phyloP scores from a whole-genome alignment of 2,888 invertebrate species.

The Andrena praecox region DNA sequence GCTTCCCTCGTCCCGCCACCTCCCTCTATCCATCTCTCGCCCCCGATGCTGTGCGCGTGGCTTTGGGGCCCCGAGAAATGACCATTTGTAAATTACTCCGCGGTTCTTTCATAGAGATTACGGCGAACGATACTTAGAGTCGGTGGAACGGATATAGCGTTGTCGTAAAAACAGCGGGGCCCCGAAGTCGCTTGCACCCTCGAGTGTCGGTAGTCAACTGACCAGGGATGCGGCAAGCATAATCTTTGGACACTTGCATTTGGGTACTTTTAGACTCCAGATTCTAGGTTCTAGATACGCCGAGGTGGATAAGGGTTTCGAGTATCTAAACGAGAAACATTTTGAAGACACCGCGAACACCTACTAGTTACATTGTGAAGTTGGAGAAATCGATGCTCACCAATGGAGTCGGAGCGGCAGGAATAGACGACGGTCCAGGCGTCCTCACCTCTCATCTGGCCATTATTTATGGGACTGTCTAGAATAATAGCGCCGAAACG shows the following conservation, averaged over 20 bases:
- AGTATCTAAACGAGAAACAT: too few species aligned
- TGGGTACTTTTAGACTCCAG: too few species aligned
- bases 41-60: conserved; percentile 54
- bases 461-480: conserved; percentile 32
- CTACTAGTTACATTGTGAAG: too few species aligned
- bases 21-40: conserved; percentile 33
- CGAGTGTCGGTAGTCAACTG: too few species aligned
- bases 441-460: neutral
- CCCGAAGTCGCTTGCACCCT: too few species aligned
- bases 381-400: neutral
- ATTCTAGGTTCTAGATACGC: too few species aligned
- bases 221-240: too few species aligned
- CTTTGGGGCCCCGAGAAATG: conserved; percentile 76
- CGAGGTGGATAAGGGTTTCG: too few species aligned
- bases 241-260: too few species aligned
- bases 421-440: neutral
- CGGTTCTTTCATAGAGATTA: conserved; percentile 53
- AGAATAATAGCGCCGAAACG: conserved; percentile 15
- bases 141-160: conserved; percentile 11
- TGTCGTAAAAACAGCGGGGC: too few species aligned
- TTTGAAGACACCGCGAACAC: too few species aligned
- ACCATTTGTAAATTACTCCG: conserved; percentile 79
- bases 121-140: conserved; percentile 29
- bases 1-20: conserved; percentile 32
- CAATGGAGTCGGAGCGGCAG: neutral